A percentile compares a stretch with the other conserved stretches of the same genome.
These are phyloP conservation scores for Dasysyrphus tricinctus DNA, from an alignment of 2,888 invertebrate genomes.

Conservation along the genomic window DNA sequence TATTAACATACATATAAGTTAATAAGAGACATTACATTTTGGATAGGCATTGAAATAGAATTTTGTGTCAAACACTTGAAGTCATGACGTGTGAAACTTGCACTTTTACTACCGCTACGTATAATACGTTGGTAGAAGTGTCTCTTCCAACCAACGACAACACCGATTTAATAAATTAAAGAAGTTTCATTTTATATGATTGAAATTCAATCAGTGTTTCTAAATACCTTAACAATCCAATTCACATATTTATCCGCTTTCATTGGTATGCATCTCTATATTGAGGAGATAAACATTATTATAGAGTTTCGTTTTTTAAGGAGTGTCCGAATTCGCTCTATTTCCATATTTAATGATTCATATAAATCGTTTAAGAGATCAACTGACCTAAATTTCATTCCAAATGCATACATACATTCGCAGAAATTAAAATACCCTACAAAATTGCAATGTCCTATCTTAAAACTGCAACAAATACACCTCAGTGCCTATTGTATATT, in stretches of 20 bases:
- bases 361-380: conserved; percentile 49
- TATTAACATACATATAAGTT: neutral
- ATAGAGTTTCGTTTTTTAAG: conserved; percentile 29
- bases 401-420: conserved; percentile 6
- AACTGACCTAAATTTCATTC: conserved; percentile 60
- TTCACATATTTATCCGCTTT: neutral
- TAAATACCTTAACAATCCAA: neutral
- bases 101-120: neutral
- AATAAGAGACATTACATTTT: neutral
- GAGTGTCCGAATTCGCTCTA: conserved; percentile 53
- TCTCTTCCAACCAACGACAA: neutral
- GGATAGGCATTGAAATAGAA: neutral
- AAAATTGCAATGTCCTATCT: conserved; percentile 34
- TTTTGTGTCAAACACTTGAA: neutral
- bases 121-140: neutral
- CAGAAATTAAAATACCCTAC: conserved; percentile 13
- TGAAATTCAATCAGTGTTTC: conserved; percentile 37
- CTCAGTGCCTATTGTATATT: neutral
- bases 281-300: neutral
- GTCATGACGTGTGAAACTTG: neutral
- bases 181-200: conserved; percentile 24
- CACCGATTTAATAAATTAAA: conserved; percentile 9
- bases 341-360: conserved; percentile 68
- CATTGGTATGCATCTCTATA: conserved; percentile 46
- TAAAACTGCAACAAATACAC: conserved; percentile 20